A percentile compares a stretch with the other conserved stretches of the same genome.
These are phyloP conservation scores for Zapornia atra DNA, from an alignment of 2,113 vertebrate genomes.

Conservation along the genomic window DNA sequence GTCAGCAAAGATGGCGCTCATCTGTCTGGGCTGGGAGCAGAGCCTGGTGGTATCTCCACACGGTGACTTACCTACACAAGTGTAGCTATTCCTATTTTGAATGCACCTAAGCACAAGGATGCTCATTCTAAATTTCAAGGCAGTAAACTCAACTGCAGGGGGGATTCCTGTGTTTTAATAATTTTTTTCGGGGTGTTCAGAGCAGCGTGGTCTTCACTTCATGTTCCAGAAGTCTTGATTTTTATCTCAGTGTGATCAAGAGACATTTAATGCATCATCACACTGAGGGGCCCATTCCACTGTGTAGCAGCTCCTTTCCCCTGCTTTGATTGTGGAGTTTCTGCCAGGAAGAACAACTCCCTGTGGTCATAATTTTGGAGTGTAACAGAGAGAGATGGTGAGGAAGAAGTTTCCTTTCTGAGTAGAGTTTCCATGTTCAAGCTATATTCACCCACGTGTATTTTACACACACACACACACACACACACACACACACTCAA, in stretches of 20 bases:
- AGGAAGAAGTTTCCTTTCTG: neutral
- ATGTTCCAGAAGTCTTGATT: neutral
- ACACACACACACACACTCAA: too few relatives aligned
- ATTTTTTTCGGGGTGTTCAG: neutral
- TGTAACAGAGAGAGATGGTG: neutral
- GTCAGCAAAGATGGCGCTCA: rapidly evolving
- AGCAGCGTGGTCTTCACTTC: neutral
- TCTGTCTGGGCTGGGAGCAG: neutral
- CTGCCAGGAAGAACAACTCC: neutral
- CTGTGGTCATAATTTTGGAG: neutral
- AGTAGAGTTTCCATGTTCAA: neutral
- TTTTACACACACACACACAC: neutral
- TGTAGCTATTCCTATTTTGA: rapidly evolving
- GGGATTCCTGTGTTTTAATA: neutral
- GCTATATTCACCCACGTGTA: neutral
- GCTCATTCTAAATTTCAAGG: neutral
- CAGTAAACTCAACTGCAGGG: neutral
- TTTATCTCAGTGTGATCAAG: neutral
- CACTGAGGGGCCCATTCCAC: neutral
- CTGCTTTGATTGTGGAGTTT: neutral
- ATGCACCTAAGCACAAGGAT: neutral
- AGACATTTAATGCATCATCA: neutral
- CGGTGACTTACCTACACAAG: neutral
- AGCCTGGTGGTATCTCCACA: neutral
- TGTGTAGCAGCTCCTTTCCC: neutral